Percentiles rank a stretch among this genome's conserved stretches.
Evolutionary conservation across 2,888 invertebrate genomes (phyloP).

Genomic region (Callyntrura sp.): DNA sequence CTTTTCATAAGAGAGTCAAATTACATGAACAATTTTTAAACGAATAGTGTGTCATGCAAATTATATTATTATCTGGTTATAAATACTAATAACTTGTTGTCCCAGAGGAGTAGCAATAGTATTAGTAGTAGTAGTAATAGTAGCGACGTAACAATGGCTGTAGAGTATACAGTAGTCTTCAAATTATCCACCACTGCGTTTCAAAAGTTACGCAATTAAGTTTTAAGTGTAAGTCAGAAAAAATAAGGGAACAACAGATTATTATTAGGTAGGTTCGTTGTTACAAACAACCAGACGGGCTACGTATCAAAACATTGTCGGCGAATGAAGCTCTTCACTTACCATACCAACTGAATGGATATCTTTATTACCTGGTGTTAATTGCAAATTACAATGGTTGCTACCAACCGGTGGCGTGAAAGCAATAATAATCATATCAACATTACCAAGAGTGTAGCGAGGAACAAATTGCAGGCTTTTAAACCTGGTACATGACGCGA

Average conservation of each 20-base stretch:
- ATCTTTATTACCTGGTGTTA: conserved; percentile 60
- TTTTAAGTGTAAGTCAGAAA: conserved; percentile 12
- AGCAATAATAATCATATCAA: conserved; percentile 14
- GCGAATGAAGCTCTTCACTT: neutral
- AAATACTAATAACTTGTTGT: conserved; percentile 48
- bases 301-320: conserved; percentile 1
- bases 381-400: conserved; percentile 55
- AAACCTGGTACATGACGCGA: neutral
- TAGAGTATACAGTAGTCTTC: neutral
- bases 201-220: neutral
- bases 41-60: conserved; percentile 46
- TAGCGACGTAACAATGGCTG: neutral
- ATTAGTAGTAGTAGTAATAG: neutral
- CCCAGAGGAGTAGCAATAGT: neutral
- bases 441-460: neutral
- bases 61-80: conserved; percentile 52
- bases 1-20: conserved; percentile 18
- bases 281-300: neutral
- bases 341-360: conserved; percentile 32
- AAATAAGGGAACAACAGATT: neutral
- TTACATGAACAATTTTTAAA: conserved; percentile 18
- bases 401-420: conserved; percentile 55
- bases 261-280: neutral
- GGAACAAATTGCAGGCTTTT: conserved; percentile 12
- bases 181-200: conserved; percentile 1